Evolutionary conservation across 1,140 invertebrate species (phyloP).

Genomic region (Dryas iulia): DNA sequence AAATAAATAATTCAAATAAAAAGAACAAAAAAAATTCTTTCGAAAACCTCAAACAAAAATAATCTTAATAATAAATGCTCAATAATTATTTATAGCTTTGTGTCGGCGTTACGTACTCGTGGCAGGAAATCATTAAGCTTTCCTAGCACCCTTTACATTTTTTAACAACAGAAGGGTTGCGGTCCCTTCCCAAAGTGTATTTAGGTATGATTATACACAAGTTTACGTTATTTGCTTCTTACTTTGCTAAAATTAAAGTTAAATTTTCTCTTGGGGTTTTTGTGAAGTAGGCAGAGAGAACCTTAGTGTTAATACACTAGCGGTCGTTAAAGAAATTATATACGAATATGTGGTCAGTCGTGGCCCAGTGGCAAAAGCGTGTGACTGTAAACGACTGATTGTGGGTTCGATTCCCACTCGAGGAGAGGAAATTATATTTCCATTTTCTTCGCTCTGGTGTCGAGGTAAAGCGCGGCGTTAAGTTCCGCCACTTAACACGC

Average conservation of each 20-base stretch:
- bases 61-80: background rate
- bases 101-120: background rate
- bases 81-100: background rate
- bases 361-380: too few species aligned
- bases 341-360: too few species aligned
- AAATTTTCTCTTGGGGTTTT: too few species aligned
- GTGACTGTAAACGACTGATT: too few species aligned
- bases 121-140: slow-evolving; percentile 14
- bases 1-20: background rate
- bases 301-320: too few species aligned
- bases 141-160: slow-evolving; percentile 7
- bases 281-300: too few species aligned
- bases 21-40: background rate
- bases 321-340: too few species aligned
- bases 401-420: too few species aligned
- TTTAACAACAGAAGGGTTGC: slow-evolving; percentile 12
- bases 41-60: background rate
- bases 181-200: background rate
- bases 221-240: background rate
- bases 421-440: too few species aligned
- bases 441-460: too few species aligned
- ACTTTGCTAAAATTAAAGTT: background rate
- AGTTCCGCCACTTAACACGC: too few species aligned
- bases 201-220: background rate
- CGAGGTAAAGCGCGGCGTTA: too few species aligned